Base-by-base conservation (phyloP, 2,797 vertebrate genomes). In the Oceanodroma leucorhoa region DNA sequence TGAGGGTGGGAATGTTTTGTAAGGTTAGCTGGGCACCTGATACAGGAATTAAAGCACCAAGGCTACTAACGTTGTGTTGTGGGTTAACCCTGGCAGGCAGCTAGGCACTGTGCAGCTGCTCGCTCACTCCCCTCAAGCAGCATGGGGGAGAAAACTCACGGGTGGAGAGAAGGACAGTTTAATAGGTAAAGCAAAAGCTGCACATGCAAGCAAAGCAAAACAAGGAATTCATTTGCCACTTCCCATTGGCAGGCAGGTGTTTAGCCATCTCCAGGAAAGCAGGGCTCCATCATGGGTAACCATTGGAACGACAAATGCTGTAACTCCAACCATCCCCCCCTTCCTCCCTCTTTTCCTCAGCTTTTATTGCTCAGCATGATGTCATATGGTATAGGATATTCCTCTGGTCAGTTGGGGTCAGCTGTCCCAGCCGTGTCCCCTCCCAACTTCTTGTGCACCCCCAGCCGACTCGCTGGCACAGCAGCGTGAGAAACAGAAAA, bases 91-190 rank as follows among this genome's bases (percentile, higher is more conserved):
- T 19, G 53, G 54, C 36, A 21, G 67, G 88, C 80, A 46, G 27
- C 53, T 78, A 5, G 50, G 57, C 53, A 18, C 45, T 0, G 0
- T 34, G 48, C 65, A 51, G 66, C 50, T 83, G 10, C 64, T 85
- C 2, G 0, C 40, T 81, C 5, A 0, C 9, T 69, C 14, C 11
- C 19, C 23, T 16, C 24, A 11, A 0, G 32, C 3, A 48, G 24
- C 17, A 34, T 43, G 36, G 30, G 58, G 13, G 20, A 76, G 66
- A 76, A 57, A 45, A 48, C 34, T 62, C 1, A 0, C 46, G 58
- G 26, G 26, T 27, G 64, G 32, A 66, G 26, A 51, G 71, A 41
- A 54, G 16, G n/a, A 10, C 45, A 70, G 51, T 50, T 65, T 18
- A 69, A 46, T 27, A 76, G 53, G 45, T 36, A 54, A 73, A 45